Base-by-base conservation (phyloP, 2,113 vertebrate genomes). In the Butorides virescens region DNA sequence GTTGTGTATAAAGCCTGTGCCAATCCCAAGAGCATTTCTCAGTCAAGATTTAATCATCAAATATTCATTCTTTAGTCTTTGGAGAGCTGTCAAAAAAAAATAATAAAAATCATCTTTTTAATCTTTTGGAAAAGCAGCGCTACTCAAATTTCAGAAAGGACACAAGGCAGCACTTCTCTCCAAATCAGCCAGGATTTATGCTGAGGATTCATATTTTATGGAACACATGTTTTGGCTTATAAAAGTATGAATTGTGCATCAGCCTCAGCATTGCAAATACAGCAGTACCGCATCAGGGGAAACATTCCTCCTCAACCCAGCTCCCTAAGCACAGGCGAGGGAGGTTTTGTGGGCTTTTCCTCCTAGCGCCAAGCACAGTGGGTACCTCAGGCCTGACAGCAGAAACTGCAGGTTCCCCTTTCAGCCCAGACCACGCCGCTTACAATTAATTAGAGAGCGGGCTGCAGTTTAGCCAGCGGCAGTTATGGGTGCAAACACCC, bases 21-120 rank as follows among this genome's bases (percentile, higher is more conserved):
- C 89, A 95, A 93, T 27, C 65, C 47, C 37, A 66, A 67, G 49
- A 79, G 39, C 55, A 83, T 79, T 97, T 95, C 84, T 93, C 77
- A 92, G 75, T 85, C 37, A 86, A 96, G 92, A 84, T 81, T 96
- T 91, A 95, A 95, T 89, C 62, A 78, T 75, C 91, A 93, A 94
- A 86, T 71, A 14, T 66, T 88, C 95, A 90, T 85, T 93, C 87
- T 78, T 95, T 29, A 92, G 81, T 42, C 77, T 92, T 67, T 93
- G 91, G 74, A 95, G 44, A 92, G 46, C 25, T 85, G 65, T 93
- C 58, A 68, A 88, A 95, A 90, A 76, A 58, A 82, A 79, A 61
- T 37, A 76, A 55, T n/a, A 82, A 79, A 61, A n/a, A 47, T 20
- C 14, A 70, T 32, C n/a, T 94, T 74, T 46, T 83, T 78, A 52